Evolutionary conservation across 2,797 vertebrate genomes (phyloP), one percentile per base, ranked within the genome.

Genomic region (Pterois miles): DNA sequence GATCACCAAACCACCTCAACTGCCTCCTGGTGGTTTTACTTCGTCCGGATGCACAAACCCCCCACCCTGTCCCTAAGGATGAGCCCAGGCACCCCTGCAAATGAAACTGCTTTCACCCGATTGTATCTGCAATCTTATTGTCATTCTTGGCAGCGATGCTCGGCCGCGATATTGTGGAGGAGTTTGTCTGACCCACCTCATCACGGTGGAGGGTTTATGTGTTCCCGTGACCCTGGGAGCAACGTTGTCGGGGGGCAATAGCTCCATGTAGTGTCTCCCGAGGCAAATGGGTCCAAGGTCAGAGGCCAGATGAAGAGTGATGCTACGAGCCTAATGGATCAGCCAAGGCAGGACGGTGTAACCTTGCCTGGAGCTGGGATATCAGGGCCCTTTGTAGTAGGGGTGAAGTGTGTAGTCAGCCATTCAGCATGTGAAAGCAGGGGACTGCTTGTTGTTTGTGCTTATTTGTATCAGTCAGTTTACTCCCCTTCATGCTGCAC

Each of bases 21-120:
- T 69, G 46, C 22, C 72, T 80, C 36, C 70, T 74, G 6, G 27
- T 27, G 66, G 65, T 75, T 85, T 80, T 65, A 59, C 31, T 79
- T 34, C 65, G 76, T 65, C 82, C 77, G 84, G 87, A 82, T 67
- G 56, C 22, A 82, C 59, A 91, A 76, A 71, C 65, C 77, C 81
- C 88, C 88, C 85, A 79, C 91, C 91, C 91, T 62, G 70, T 90
- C 91, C 88, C 91, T 10, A 8, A 83, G 91, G 91, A 87, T 54
- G 70, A 84, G 65, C 53, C 62, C 43, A 33, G 65, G 53, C 78
- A 74, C 52, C 69, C 69, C 76, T 76, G 53, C 76, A 60, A 77
- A 58, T 38, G 8, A 53, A 74, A 67, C 72, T 20, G 34, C 65
- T 78, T 72, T 78, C 52, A 54, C 23, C 31, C 9, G 7, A 71